A percentile compares a stretch with the other conserved stretches of the same genome.
Evolutionary conservation across 2,797 vertebrate genomes (phyloP).

Genomic region (Tragelaphus oryx): DNA sequence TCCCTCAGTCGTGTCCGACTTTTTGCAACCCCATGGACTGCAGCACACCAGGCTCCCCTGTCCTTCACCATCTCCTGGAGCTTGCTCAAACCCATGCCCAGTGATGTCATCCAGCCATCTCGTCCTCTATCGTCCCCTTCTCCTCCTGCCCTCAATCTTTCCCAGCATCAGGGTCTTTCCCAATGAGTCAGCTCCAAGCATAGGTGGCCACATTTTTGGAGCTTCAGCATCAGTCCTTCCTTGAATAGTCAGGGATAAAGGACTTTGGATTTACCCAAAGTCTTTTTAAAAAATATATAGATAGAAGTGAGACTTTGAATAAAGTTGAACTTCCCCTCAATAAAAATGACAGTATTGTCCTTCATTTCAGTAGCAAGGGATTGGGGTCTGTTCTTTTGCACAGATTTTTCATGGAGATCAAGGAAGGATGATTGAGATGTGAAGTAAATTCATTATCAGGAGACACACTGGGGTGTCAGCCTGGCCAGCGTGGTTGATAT

Average conservation of each 20-base stretch:
- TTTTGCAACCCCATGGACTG: background rate
- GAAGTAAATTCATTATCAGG: background rate
- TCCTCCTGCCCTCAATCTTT: background rate
- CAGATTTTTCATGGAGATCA: background rate
- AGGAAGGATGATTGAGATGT: background rate
- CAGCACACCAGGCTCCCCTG: background rate
- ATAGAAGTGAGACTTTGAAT: background rate
- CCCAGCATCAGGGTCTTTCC: background rate
- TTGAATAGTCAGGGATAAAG: background rate
- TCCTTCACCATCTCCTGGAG: background rate
- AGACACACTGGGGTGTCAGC: accelerated
- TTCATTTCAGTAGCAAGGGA: background rate
- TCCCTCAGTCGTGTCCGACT: background rate
- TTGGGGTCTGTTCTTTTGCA: too few relatives aligned
- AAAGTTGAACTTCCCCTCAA: background rate
- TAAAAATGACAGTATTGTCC: background rate
- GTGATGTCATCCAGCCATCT: background rate
- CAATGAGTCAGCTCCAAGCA: background rate
- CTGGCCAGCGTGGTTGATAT: background rate
- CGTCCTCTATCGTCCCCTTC: background rate
- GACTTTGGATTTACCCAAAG: background rate
- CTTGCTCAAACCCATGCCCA: background rate
- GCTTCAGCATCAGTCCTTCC: background rate
- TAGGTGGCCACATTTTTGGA: background rate
- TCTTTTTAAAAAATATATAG: background rate